phyloP scores from a whole-genome alignment of 2,113 vertebrate genomes.

The Dicaeum eximium region DNA sequence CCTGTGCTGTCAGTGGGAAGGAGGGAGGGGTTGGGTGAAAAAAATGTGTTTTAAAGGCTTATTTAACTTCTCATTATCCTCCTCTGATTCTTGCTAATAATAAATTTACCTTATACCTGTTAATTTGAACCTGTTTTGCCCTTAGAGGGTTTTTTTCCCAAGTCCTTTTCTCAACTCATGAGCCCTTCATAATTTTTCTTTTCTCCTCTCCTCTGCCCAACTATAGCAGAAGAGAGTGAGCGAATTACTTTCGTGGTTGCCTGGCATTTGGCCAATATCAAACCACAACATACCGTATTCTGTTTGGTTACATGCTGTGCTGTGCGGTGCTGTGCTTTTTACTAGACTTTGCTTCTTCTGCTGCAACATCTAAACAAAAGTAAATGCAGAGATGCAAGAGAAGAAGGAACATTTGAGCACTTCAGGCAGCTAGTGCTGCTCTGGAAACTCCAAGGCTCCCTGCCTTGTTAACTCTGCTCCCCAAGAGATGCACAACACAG shows the following conservation, averaged over 20 bases:
- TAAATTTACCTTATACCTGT: background rate
- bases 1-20: background rate
- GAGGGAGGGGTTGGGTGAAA: background rate
- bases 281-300: background rate
- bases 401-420: background rate
- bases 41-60: background rate
- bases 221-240: background rate
- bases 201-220: background rate
- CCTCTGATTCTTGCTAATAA: background rate
- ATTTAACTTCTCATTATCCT: background rate
- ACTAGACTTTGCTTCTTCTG: background rate
- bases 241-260: fast-evolving
- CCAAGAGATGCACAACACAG: fast-evolving
- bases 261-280: background rate
- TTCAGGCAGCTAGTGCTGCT: background rate
- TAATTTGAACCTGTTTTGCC: background rate
- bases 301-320: background rate
- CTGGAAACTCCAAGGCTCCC: background rate
- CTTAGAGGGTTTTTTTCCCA: background rate
- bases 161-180: background rate
- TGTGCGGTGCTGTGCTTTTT: background rate
- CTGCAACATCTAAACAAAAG: background rate
- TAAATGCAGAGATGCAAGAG: background rate
- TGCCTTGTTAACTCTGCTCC: background rate
- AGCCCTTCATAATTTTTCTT: background rate